Evolutionary conservation across 2,113 vertebrate species (phyloP).

Genomic region (Paraplagusia blochii): DNA sequence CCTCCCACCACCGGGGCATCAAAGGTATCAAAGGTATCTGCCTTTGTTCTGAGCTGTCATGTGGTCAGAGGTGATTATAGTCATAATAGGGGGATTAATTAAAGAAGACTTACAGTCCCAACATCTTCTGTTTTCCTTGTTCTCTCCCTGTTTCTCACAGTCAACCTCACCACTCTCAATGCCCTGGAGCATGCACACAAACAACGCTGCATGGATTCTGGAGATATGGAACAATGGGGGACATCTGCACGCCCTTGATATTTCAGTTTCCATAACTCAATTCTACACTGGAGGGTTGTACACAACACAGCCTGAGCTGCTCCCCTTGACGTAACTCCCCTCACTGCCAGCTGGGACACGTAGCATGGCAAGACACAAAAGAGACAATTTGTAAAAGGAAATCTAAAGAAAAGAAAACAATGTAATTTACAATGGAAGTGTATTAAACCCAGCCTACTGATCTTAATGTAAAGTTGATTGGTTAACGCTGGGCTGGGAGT

Average conservation of each 20-base stretch:
- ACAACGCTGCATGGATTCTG: neutral
- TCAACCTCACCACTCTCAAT: neutral
- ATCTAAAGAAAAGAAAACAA: neutral
- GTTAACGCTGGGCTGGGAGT: no score
- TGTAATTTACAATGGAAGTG: neutral
- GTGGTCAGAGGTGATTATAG: conserved; percentile 7
- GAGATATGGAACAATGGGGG: conserved; percentile 29
- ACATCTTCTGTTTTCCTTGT: neutral
- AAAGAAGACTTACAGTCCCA: neutral
- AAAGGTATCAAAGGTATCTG: neutral
- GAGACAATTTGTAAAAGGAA: conserved; percentile 4
- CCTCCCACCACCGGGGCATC: conserved; percentile 2
- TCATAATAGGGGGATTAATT: neutral
- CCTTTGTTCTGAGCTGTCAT: neutral
- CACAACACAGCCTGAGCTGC: conserved; percentile 40
- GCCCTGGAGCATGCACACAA: neutral
- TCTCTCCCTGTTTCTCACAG: neutral
- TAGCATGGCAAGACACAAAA: conserved; percentile 17
- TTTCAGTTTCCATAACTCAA: conserved; percentile 32
- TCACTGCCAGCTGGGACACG: conserved; percentile 57
- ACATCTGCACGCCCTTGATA: conserved; percentile 47
- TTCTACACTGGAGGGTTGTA: conserved; percentile 25
- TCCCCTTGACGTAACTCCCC: conserved; percentile 44
- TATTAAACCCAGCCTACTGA: no score
- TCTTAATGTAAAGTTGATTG: no score